A percentile compares a stretch with the other conserved stretches of the same genome.
Conservation (phyloP, 2,113 vertebrate species). For the Ranitomeya variabilis region DNA sequence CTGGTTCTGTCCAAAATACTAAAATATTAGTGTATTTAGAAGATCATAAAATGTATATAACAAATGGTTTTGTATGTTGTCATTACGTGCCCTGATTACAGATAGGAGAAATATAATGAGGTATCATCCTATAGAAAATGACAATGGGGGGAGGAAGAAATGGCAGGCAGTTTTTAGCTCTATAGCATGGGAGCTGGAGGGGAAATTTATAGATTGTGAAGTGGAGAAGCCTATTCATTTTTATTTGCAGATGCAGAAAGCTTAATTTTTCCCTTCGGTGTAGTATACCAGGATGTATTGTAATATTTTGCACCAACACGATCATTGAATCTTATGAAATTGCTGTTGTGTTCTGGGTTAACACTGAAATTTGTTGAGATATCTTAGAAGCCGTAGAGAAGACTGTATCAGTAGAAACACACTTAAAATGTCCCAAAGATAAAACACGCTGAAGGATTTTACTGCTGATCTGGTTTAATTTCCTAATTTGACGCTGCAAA, state of each 20-base stretch:
- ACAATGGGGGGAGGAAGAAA: slow-evolving; percentile 21
- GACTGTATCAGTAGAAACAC: background rate
- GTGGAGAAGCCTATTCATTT: slow-evolving; percentile 49
- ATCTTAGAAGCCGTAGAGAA: slow-evolving; percentile 1
- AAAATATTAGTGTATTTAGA: background rate
- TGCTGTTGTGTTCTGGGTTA: slow-evolving; percentile 20
- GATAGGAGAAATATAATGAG: slow-evolving; percentile 32
- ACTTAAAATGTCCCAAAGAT: background rate
- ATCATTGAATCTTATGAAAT: slow-evolving; percentile 41
- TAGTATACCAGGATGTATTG: slow-evolving; percentile 36
- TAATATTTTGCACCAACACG: slow-evolving; percentile 33
- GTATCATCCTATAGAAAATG: slow-evolving; percentile 25
- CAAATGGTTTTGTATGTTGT: slow-evolving; percentile 18
- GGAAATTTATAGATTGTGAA: slow-evolving; percentile 34
- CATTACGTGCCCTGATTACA: slow-evolving; percentile 29
- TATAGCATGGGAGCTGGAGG: slow-evolving; percentile 8
- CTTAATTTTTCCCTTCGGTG: slow-evolving; percentile 44
- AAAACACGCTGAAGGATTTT: slow-evolving; percentile 13
- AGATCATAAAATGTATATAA: slow-evolving; percentile 11
- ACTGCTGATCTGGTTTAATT: slow-evolving; percentile 34
- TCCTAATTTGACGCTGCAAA: slow-evolving; percentile 1
- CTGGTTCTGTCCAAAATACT: background rate
- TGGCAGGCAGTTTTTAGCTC: slow-evolving; percentile 14
- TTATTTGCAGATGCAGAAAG: slow-evolving; percentile 51
- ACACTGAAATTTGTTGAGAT: slow-evolving; percentile 12